These are phyloP conservation scores for Acanthosepion esculentum DNA, from an alignment of 2,888 invertebrate genomes.

Conservation along the genomic window DNA sequence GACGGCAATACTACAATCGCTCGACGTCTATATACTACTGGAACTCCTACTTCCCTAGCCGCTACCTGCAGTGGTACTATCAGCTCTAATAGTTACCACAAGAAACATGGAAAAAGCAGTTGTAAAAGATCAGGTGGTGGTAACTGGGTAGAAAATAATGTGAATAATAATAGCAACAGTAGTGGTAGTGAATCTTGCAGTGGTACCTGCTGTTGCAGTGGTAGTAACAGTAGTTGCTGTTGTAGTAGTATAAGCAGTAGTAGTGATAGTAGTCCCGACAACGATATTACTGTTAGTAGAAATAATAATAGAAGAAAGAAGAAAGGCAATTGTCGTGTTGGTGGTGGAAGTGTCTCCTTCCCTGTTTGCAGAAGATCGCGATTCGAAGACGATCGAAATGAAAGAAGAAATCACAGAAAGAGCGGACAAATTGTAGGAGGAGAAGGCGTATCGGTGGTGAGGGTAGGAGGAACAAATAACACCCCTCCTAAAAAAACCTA, in stretches of 20 bases:
- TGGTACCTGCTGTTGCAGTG: not conserved
- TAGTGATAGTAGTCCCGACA: not conserved
- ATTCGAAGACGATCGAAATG: not conserved
- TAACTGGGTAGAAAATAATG: constrained; percentile 8
- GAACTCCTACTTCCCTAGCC: not conserved
- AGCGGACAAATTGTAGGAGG: not conserved
- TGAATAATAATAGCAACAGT: not conserved
- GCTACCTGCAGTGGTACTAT: not conserved
- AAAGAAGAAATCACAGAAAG: not conserved
- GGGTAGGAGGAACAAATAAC: not conserved
- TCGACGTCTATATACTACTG: not conserved
- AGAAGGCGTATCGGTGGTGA: not conserved
- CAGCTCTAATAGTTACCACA: not conserved
- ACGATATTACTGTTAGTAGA: constrained; percentile 24
- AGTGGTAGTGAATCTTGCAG: not conserved
- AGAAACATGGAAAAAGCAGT: not conserved
- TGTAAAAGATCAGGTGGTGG: not conserved
- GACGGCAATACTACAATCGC: not conserved
- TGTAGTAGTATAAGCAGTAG: not conserved
- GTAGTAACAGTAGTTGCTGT: not conserved
- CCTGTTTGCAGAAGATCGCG: not conserved
- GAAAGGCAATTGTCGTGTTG: not conserved
- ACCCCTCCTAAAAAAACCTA: not conserved
- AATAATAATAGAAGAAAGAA: not conserved
- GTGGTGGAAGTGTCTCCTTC: not conserved